These are phyloP conservation scores for Megaustenia siamemsis DNA, from an alignment of 2,888 invertebrate species.

Conservation along the genomic window DNA sequence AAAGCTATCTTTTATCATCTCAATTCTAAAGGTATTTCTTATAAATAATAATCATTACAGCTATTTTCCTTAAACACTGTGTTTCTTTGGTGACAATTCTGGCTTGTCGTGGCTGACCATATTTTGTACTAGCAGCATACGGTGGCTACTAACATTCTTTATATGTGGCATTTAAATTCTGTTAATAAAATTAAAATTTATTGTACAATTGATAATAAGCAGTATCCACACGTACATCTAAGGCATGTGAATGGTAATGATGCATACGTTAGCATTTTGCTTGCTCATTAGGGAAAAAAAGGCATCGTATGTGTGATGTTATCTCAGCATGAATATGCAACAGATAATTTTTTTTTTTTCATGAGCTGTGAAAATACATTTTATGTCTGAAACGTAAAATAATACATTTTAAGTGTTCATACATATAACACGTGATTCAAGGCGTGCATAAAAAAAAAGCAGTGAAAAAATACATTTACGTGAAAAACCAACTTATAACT, in stretches of 20 bases:
- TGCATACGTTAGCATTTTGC: neutral
- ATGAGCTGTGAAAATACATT: neutral
- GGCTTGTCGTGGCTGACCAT: no score
- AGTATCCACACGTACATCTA: neutral
- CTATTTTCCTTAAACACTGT: no score
- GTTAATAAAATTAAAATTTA: no score
- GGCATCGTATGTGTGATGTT: neutral
- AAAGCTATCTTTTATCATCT: no score
- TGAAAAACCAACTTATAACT: neutral
- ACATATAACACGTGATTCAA: neutral
- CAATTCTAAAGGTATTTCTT: no score
- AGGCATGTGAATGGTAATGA: neutral
- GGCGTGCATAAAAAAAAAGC: neutral
- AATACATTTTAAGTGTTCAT: neutral
- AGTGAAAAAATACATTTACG: neutral
- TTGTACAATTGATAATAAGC: no score
- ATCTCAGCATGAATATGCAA: neutral
- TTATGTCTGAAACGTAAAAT: neutral
- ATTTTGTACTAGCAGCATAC: no score
- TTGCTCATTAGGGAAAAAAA: neutral
- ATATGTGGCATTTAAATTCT: no score
- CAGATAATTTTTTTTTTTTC: neutral
- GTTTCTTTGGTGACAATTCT: no score
- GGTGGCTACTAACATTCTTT: no score
- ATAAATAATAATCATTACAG: no score